Percentiles rank a stretch among this genome's conserved stretches.
Evolutionary conservation across 1,140 invertebrate genomes (phyloP).

Genomic region (Brachionus paranguensis): DNA sequence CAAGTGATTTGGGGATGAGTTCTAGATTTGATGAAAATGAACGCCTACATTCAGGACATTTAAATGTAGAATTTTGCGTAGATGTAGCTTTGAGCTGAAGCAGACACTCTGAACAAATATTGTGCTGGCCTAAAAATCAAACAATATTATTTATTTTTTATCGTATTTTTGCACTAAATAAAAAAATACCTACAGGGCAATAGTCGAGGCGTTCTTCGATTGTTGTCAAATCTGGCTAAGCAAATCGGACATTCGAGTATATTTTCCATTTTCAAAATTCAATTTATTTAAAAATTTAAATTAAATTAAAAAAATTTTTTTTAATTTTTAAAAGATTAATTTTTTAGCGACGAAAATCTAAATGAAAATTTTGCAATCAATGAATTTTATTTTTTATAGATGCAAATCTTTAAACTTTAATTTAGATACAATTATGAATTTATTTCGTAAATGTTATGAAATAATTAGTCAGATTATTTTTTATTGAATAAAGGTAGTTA

Average conservation of each 20-base stretch:
- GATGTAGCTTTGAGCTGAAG: neutral
- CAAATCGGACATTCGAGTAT: conserved; percentile 8
- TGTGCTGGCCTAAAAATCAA: neutral
- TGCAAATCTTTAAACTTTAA: no score
- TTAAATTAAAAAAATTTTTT: neutral
- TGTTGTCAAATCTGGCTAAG: neutral
- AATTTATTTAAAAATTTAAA: neutral
- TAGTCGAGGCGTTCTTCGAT: neutral
- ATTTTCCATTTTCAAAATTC: neutral
- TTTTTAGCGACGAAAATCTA: no score
- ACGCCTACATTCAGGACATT: neutral
- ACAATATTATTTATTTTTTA: neutral
- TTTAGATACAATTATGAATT: no score
- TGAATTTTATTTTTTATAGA: no score
- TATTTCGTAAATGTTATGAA: no score
- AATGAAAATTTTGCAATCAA: no score
- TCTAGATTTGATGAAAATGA: neutral
- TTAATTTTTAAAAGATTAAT: neutral
- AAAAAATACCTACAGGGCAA: neutral
- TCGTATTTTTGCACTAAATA: neutral
- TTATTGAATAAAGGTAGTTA: no score
- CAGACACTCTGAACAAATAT: neutral
- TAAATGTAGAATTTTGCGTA: neutral
- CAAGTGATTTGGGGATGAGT: neutral
- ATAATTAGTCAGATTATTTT: no score